Conservation (phyloP, 2,113 vertebrate genomes). For the Cavia aperea region DNA sequence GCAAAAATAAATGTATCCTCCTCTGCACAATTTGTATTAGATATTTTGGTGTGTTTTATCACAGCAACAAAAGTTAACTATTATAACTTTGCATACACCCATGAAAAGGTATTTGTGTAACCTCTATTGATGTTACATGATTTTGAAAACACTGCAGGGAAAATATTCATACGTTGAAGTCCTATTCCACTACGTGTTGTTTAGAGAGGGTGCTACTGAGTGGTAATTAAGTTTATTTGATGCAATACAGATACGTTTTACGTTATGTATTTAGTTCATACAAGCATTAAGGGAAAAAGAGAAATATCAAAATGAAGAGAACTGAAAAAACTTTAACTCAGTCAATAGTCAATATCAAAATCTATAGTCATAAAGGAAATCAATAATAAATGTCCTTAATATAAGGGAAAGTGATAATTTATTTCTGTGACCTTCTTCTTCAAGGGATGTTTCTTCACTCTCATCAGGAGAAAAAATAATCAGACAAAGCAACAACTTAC, state of each 20-base stretch:
- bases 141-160: constrained; percentile 38
- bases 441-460: too few species aligned
- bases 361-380: not conserved
- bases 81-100: not conserved
- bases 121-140: constrained; percentile 5
- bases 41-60: not conserved
- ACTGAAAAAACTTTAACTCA: not conserved
- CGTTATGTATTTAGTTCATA: not conserved
- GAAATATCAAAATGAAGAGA: not conserved
- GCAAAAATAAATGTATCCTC: not conserved
- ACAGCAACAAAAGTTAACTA: not conserved
- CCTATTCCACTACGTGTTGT: not conserved
- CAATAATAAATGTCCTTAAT: not conserved
- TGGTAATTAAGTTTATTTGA: not conserved
- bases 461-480: too few species aligned
- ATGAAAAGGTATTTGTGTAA: not conserved
- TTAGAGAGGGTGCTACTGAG: not conserved
- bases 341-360: not conserved
- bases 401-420: not conserved
- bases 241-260: not conserved
- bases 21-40: not conserved
- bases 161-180: not conserved
- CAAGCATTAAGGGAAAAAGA: not conserved
- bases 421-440: too few species aligned
- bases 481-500: too few species aligned